A percentile compares a stretch with the other conserved stretches of the same genome.
Evolutionary conservation across 2,113 vertebrate species (phyloP).

Genomic region (Gasterosteus aculeatus): DNA sequence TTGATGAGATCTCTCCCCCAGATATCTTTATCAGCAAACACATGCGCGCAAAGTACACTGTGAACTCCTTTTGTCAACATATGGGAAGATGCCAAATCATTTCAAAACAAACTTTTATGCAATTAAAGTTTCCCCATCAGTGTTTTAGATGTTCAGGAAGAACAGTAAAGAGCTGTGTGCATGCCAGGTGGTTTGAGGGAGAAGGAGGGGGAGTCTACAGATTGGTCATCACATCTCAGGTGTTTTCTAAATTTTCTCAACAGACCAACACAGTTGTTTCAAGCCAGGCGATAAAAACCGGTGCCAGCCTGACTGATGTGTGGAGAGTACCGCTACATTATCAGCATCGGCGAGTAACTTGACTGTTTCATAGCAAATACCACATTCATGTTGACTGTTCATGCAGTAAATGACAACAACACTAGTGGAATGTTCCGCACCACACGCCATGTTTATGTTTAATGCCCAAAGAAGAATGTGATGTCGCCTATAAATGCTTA

Average conservation of each 20-base stretch:
- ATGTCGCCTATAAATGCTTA: neutral
- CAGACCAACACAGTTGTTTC: neutral
- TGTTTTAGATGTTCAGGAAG: neutral
- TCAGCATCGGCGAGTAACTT: neutral
- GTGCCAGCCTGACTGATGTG: neutral
- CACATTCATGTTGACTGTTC: neutral
- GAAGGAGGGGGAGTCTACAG: conserved; percentile 2
- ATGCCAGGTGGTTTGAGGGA: neutral
- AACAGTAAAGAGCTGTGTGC: neutral
- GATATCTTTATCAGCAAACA: neutral
- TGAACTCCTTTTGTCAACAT: neutral
- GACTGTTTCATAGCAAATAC: neutral
- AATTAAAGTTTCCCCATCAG: neutral
- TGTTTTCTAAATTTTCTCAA: conserved; percentile 27
- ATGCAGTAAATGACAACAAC: neutral
- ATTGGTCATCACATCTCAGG: neutral
- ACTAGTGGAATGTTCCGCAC: neutral
- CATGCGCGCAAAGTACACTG: neutral
- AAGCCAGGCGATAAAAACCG: neutral
- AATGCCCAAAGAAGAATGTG: conserved; percentile 28
- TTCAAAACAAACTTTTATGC: neutral
- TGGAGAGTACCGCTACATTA: neutral
- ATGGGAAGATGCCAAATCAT: neutral
- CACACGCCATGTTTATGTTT: neutral
- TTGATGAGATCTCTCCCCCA: neutral